Base-by-base conservation (phyloP, 2,113 vertebrate species). In the Pteruthius melanotis region DNA sequence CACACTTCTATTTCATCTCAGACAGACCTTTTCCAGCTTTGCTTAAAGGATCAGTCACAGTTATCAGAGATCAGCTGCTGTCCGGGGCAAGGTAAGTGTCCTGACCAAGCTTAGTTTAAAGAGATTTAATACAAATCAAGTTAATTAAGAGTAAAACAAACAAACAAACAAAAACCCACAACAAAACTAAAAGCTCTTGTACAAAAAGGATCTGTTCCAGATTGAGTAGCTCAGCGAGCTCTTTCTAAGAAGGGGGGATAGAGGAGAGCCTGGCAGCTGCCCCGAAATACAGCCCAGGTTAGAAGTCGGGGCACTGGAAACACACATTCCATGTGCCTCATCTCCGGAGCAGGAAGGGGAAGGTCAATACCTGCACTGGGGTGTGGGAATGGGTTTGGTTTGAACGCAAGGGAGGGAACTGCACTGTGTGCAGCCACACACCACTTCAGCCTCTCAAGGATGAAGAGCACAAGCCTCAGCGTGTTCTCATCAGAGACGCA, bases 1-100 rank as follows among this genome's bases (percentile, higher is more conserved):
- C 63, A 96, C 88, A 96, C 45, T 85, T 91, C 74, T 90, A 63
- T 60, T 95, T 94, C 30, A 94, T 90, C 71, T 74, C 90, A 96
- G 65, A 95, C 87, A 96, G 90, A 80, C 33, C 79, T 86, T 81
- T 90, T 26, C 54, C 86, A 96, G 89, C 68, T 90, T 88, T 92
- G 89, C 86, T 66, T 83, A 88, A 81, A 66, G 88, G 63, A 83
- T 83, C 79, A 90, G 47, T 72, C 83, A 94, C 65, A 77, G 37
- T 83, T 88, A 89, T 10, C 72, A 90, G 63, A 96, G 66, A 94
- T 92, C 76, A 94, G 68, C 68, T 86, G 63, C 64, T 83, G 68
- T 59, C 75, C 20, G 3, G 75, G 71, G 68, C 63, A 92, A 77
- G 16, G 27, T n/a, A 70, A 74, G 65, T 19, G 33, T 76, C 76